Evolutionary conservation across 2,113 vertebrate genomes (phyloP).

Genomic region (Glaucidium brasilianum): DNA sequence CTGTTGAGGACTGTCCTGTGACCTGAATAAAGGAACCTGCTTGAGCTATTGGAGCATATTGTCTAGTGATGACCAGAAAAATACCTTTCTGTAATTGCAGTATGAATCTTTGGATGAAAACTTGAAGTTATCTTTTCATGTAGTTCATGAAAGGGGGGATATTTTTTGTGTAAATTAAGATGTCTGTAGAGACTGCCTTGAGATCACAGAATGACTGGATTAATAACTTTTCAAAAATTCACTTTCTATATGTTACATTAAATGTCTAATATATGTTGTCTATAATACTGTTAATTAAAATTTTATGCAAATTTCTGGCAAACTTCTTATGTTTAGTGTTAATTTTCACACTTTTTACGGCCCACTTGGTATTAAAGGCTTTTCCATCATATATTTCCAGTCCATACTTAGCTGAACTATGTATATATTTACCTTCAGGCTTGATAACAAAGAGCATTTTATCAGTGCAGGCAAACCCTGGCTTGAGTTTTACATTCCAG

Average conservation of each 20-base stretch:
- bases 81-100: neutral
- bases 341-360: neutral
- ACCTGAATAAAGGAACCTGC: neutral
- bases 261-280: neutral
- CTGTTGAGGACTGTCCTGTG: neutral
- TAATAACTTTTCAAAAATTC: neutral
- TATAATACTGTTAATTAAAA: neutral
- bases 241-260: neutral
- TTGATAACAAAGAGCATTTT: neutral
- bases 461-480: neutral
- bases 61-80: neutral
- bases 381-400: fast-evolving
- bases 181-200: neutral
- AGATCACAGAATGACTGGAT: neutral
- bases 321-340: neutral
- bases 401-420: neutral
- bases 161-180: neutral
- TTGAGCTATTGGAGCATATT: neutral
- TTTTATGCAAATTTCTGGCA: neutral
- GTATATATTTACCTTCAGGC: neutral
- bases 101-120: neutral
- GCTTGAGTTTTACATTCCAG: neutral
- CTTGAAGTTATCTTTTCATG: neutral
- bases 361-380: neutral
- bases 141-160: neutral